Evolutionary conservation across 2,888 invertebrate species (phyloP), one percentile per base, ranked within the genome.

Genomic region (Blastobasis lacticolella): DNA sequence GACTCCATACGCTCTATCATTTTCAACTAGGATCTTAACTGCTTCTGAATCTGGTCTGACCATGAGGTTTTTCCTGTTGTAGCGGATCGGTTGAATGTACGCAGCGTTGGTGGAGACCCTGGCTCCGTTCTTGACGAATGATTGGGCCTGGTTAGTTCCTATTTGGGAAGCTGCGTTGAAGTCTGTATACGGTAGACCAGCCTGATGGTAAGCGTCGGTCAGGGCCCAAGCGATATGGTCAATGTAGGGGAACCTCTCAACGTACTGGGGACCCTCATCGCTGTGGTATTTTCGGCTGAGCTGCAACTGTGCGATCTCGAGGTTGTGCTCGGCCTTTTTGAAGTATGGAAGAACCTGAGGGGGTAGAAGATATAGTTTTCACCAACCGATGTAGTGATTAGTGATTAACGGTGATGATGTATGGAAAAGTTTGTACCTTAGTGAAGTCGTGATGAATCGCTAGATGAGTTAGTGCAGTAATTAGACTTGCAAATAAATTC

Each of bases 321-420:
- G 66, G 61, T 92, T 92, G 52, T 89, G 83, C 71, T 92, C 92
- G 0, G 91, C 90, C 73, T 91, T 91, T 53, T 85, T 90, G 70
- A 92, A 94, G 69, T 92, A 94, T 0, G 92, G 92, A 38, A 94
- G 78, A 3, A 92, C 81, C 86, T 87, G 67, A 45, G 10, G 37
- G 45, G 9, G 10, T 23, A 23, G 23, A 23, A 23, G 23, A 23
- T 23, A 23, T 23, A 23, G 23, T 23, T 23, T 23, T 2, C 23
- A 23, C 23, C 3, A 23, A 23, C 3, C 1, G 23, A 23, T 23
- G 23, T 3, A 23, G 23, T 23, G 23, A n/a, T n/a, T 23, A 23
- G 23, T 23, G 23, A 23, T 23, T 3, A 23, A 23, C 23, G 23
- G 1, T 23, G 23, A 23, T 23, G 23, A 23, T 23, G 3, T 23